Percentiles rank a stretch among this genome's conserved stretches.
These are phyloP conservation scores for Schrankia costaestrigalis DNA, from an alignment of 2,888 invertebrate genomes.

Conservation along the genomic window DNA sequence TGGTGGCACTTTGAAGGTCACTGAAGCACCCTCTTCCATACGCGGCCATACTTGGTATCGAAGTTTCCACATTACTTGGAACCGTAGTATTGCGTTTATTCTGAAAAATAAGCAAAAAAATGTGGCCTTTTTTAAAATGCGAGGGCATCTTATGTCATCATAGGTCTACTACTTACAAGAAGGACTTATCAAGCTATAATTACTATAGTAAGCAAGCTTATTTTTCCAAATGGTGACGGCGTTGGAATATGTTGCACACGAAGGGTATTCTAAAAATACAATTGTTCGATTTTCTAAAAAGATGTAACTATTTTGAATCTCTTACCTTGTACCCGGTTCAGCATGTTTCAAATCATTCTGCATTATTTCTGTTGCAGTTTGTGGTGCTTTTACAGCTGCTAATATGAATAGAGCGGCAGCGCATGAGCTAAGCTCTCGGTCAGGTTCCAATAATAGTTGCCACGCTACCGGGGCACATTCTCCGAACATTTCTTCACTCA, in stretches of 20 bases:
- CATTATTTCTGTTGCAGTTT: slow-evolving; percentile 94
- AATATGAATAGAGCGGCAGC: slow-evolving; percentile 95
- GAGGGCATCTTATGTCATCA: no score
- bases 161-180: not conserved
- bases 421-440: slow-evolving; percentile 90
- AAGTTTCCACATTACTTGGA: slow-evolving; percentile 97
- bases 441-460: slow-evolving; percentile 96
- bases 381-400: slow-evolving; percentile 94
- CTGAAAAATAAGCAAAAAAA: no score
- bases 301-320: not conserved
- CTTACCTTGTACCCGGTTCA: slow-evolving; percentile 90
- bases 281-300: not conserved
- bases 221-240: no score
- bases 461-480: slow-evolving; percentile 96
- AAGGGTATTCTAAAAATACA: not conserved
- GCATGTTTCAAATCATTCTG: slow-evolving; percentile 91
- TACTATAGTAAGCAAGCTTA: no score
- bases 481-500: slow-evolving; percentile 92
- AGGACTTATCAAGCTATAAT: no score
- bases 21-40: slow-evolving; percentile 98
- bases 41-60: slow-evolving; percentile 99
- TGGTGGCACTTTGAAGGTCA: slow-evolving; percentile 98
- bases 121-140: no score
- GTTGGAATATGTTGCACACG: no score
- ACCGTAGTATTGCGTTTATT: slow-evolving; percentile 81